A percentile compares a stretch with the other conserved stretches of the same genome.
phyloP scores from a whole-genome alignment of 2,797 vertebrate species.

The Phrynocephalus forsythii region DNA sequence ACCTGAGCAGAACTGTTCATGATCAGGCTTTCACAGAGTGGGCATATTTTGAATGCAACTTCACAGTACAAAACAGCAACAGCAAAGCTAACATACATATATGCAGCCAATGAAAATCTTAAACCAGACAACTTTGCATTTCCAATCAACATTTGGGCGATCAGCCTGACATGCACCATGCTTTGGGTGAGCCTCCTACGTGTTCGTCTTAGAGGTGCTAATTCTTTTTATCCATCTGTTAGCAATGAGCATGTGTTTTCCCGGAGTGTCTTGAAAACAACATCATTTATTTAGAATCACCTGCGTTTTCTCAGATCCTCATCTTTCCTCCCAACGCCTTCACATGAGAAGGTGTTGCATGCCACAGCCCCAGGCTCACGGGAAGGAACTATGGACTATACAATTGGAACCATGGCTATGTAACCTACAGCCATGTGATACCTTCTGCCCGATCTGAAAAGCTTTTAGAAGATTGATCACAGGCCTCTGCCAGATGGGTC shows the following conservation, averaged over 20 bases:
- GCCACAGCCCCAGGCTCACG: not conserved
- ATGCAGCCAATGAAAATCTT: not conserved
- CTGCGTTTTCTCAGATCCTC: not conserved
- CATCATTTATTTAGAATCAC: not conserved
- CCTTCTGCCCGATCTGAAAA: no score
- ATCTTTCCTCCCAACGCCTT: not conserved
- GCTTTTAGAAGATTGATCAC: no score
- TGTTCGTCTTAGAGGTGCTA: not conserved
- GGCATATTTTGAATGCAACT: not conserved
- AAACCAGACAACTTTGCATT: not conserved
- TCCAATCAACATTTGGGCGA: not conserved
- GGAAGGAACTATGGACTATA: not conserved
- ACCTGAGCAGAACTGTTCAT: no score
- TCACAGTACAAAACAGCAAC: not conserved
- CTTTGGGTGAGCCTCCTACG: not conserved
- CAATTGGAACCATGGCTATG: not conserved
- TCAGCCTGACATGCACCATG: not conserved
- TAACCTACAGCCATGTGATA: not conserved
- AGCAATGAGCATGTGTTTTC: not conserved
- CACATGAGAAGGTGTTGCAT: not conserved
- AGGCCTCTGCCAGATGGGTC: no score
- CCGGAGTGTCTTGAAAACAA: not conserved
- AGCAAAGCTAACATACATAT: not conserved
- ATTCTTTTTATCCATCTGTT: not conserved
- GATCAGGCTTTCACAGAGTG: no score